These are phyloP conservation scores for Zaprionus lineosus DNA, from an alignment of 2,888 invertebrate genomes.

Conservation along the genomic window DNA sequence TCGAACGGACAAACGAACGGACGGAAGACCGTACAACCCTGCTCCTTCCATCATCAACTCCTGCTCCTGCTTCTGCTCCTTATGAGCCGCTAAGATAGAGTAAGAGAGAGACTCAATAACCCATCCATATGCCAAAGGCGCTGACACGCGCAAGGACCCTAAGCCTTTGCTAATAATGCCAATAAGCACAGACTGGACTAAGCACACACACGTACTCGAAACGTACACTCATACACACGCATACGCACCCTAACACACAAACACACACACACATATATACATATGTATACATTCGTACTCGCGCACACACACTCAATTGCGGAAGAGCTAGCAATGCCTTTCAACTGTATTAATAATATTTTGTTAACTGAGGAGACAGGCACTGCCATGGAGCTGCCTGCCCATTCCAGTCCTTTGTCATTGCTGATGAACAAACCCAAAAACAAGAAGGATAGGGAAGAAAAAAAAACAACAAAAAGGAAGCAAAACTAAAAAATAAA, in stretches of 20 bases:
- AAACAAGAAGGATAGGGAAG: slow-evolving; percentile 8
- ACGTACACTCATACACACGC: neutral
- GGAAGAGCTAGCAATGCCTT: slow-evolving; percentile 16
- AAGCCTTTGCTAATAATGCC: slow-evolving; percentile 73
- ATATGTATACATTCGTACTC: too few relatives aligned
- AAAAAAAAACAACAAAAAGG: neutral
- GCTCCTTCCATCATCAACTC: too few relatives aligned
- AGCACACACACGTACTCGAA: neutral
- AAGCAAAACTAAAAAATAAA: neutral
- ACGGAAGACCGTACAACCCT: too few relatives aligned
- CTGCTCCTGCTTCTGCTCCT: too few relatives aligned
- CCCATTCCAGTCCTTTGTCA: slow-evolving; percentile 45
- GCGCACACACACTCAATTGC: slow-evolving; percentile 2
- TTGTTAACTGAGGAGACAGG: slow-evolving; percentile 45
- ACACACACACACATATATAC: neutral
- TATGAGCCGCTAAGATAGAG: too few relatives aligned
- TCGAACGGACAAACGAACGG: too few relatives aligned
- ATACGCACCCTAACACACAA: slow-evolving; percentile 5
- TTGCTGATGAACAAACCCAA: slow-evolving; percentile 39
- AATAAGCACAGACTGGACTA: slow-evolving; percentile 49
- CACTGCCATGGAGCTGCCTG: slow-evolving; percentile 11
- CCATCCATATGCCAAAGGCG: slow-evolving; percentile 46
- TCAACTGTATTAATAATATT: slow-evolving; percentile 64
- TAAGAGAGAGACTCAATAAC: neutral
- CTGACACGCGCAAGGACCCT: slow-evolving; percentile 69